Evolutionary conservation across 2,113 vertebrate species (phyloP).

Genomic region (Triplophysa tibetana): DNA sequence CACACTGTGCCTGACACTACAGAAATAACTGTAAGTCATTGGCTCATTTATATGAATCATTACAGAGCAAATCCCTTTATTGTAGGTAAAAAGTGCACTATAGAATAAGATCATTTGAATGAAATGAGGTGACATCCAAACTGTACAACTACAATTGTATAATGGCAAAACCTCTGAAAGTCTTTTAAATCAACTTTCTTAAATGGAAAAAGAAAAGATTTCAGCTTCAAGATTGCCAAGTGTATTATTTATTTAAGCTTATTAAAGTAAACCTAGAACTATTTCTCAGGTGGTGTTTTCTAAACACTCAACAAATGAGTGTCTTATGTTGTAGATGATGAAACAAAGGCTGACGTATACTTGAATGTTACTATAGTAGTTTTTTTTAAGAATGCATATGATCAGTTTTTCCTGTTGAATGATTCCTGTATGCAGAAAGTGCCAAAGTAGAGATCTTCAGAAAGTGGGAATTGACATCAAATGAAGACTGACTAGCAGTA

Average conservation of each 20-base stretch:
- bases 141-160: background rate
- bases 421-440: conserved; percentile 31
- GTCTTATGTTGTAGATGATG: conserved; percentile 35
- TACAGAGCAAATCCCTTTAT: conserved; percentile 43
- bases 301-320: conserved; percentile 39
- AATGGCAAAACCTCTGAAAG: conserved; percentile 16
- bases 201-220: background rate
- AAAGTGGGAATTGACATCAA: conserved; percentile 30
- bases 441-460: conserved; percentile 40
- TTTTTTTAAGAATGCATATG: conserved; percentile 19
- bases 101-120: background rate
- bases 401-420: conserved; percentile 11
- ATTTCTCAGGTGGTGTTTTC: conserved; percentile 49
- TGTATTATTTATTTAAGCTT: conserved; percentile 36
- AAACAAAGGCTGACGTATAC: conserved; percentile 36
- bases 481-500: conserved; percentile 31
- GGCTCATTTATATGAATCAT: conserved; percentile 20
- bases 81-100: conserved; percentile 39
- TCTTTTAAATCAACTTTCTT: background rate
- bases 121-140: conserved; percentile 24
- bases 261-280: conserved; percentile 42
- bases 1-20: conserved; percentile 7
- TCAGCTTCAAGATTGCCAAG: conserved; percentile 19
- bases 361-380: conserved; percentile 36
- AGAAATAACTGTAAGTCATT: conserved; percentile 1